Evolutionary conservation across 2,888 invertebrate species (phyloP).

Genomic region (Aphidius colemani): DNA sequence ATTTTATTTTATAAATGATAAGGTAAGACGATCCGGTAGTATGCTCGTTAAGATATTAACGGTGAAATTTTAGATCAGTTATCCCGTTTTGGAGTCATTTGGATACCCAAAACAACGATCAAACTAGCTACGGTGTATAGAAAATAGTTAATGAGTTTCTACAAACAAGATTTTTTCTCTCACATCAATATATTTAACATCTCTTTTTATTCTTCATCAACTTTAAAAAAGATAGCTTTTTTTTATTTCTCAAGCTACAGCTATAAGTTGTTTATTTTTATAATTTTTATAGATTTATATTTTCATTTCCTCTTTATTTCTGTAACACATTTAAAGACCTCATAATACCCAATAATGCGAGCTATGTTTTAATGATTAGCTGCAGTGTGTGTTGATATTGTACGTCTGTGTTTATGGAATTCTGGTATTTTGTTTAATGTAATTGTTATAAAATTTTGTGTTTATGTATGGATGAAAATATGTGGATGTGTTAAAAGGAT

Average conservation of each 20-base stretch:
- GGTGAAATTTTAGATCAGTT: not conserved
- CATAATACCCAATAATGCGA: no score
- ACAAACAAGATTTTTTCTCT: not conserved
- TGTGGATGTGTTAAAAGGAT: not conserved
- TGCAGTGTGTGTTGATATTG: no score
- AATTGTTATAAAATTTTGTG: not conserved
- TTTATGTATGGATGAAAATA: not conserved
- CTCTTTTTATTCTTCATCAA: no score
- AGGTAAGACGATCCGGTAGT: not conserved
- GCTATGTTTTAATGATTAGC: no score
- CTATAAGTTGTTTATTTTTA: not conserved
- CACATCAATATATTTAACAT: no score
- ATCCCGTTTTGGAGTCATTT: not conserved
- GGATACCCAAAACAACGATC: not conserved
- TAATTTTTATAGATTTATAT: no score
- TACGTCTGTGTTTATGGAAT: no score
- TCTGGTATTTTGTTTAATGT: no score
- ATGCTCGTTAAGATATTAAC: slow-evolving; percentile 1
- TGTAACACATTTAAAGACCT: no score
- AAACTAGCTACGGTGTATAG: not conserved
- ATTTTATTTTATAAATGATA: slow-evolving; percentile 1
- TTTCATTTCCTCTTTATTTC: no score
- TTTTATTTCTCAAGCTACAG: not conserved
- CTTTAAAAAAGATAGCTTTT: not conserved
- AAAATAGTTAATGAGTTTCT: not conserved